Evolutionary conservation across 2,888 invertebrate genomes (phyloP).

Genomic region (Andrena fulva): DNA sequence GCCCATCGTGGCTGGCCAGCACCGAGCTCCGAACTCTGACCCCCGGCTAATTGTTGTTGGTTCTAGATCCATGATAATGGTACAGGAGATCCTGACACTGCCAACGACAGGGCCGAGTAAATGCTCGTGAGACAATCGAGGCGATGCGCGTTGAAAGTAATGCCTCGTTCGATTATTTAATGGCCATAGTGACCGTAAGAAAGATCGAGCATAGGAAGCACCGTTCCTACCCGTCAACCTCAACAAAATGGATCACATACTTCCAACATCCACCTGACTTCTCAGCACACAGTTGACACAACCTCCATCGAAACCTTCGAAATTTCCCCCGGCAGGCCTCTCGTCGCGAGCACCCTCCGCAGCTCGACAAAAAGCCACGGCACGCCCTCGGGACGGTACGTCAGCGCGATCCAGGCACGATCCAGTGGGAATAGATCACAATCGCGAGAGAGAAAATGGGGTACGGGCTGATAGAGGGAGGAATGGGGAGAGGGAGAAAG

Average conservation of each 20-base stretch:
- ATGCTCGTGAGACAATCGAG: too few relatives aligned
- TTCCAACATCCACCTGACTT: too few relatives aligned
- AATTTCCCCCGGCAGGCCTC: too few relatives aligned
- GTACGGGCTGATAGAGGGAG: background rate
- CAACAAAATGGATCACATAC: too few relatives aligned
- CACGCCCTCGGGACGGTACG: conserved; percentile 29
- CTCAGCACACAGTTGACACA: too few relatives aligned
- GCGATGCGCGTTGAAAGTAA: too few relatives aligned
- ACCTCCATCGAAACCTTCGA: too few relatives aligned
- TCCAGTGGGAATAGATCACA: conserved; percentile 67
- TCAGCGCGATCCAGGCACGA: conserved; percentile 43
- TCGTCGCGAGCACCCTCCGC: too few relatives aligned
- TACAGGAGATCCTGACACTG: conserved; percentile 47
- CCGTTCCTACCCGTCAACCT: too few relatives aligned
- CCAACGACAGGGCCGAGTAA: conserved; percentile 31
- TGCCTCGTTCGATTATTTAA: too few relatives aligned
- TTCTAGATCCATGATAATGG: conserved; percentile 83
- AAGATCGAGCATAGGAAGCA: too few relatives aligned
- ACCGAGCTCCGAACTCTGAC: conserved; percentile 82
- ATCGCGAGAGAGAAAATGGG: conserved; percentile 56
- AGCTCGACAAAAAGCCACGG: conserved; percentile 3
- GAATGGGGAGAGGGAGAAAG: background rate
- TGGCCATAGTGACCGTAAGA: too few relatives aligned
- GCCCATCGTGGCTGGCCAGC: conserved; percentile 66
- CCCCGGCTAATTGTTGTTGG: conserved; percentile 84